Evolutionary conservation across 2,113 vertebrate species (phyloP).

Genomic region (Phylloscopus trochilus): DNA sequence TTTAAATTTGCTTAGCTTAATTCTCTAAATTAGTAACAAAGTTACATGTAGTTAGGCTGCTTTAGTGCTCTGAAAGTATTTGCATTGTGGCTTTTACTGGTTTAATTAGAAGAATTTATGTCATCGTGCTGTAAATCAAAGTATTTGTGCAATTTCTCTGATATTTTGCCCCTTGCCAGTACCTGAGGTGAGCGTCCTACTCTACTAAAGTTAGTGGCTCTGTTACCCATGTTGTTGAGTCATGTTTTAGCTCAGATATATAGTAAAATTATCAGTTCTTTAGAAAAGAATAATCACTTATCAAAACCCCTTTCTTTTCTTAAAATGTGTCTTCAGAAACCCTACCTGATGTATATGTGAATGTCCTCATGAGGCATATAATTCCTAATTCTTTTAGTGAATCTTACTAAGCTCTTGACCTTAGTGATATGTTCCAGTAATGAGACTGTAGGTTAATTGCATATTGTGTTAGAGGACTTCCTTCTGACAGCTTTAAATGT

Average conservation of each 20-base stretch:
- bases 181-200: not conserved
- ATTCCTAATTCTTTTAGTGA: not conserved
- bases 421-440: not conserved
- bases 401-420: constrained; percentile 22
- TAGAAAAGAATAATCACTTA: not conserved
- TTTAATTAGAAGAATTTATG: not conserved
- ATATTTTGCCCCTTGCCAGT: not conserved
- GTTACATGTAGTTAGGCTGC: not conserved
- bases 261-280: not conserved
- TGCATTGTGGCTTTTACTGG: not conserved
- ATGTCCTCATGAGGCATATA: not conserved
- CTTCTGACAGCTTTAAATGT: constrained; percentile 4
- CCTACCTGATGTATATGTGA: not conserved
- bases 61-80: not conserved
- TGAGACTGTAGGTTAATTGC: constrained; percentile 38
- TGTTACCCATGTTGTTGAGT: not conserved
- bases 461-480: constrained; percentile 18
- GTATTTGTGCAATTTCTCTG: not conserved
- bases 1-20: not conserved
- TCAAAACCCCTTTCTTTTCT: not conserved
- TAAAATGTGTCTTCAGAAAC: not conserved
- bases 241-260: not conserved
- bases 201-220: not conserved
- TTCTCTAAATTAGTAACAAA: not conserved
- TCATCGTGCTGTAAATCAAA: not conserved